Conservation (phyloP, 2,888 invertebrate species). For the Diarsia rubi region DNA sequence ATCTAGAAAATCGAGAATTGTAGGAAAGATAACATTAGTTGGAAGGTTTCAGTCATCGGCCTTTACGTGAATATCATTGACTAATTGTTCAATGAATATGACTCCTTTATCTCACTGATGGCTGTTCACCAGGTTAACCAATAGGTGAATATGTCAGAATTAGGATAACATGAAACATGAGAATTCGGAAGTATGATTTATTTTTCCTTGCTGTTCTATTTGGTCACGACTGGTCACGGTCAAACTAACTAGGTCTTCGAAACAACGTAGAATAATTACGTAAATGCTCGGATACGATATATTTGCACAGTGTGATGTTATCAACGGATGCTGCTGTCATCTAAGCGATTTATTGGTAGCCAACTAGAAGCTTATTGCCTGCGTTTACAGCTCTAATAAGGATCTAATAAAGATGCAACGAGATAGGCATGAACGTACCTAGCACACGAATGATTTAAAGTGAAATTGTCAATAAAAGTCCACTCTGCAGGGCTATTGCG, state of each 20-base stretch:
- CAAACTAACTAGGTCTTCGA: not conserved
- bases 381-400: conserved; percentile 13
- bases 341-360: conserved; percentile 12
- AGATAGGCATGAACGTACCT: not conserved
- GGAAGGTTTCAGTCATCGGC: not conserved
- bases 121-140: not conserved
- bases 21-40: not conserved
- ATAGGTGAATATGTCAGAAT: not conserved
- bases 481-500: too few relatives aligned
- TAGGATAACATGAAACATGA: not conserved
- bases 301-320: conserved; percentile 2
- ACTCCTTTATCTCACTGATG: not conserved
- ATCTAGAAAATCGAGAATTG: conserved; percentile 27
- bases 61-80: conserved; percentile 7
- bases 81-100: not conserved
- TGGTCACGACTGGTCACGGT: not conserved
- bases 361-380: not conserved
- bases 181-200: not conserved
- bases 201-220: too few relatives aligned
- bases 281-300: conserved; percentile 1
- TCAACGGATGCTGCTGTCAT: conserved; percentile 13
- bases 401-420: not conserved
- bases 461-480: not conserved
- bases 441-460: not conserved
- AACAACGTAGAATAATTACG: not conserved